phyloP scores from a whole-genome alignment of 92 coral and sea anemone species.

The Actinostola sp. region DNA sequence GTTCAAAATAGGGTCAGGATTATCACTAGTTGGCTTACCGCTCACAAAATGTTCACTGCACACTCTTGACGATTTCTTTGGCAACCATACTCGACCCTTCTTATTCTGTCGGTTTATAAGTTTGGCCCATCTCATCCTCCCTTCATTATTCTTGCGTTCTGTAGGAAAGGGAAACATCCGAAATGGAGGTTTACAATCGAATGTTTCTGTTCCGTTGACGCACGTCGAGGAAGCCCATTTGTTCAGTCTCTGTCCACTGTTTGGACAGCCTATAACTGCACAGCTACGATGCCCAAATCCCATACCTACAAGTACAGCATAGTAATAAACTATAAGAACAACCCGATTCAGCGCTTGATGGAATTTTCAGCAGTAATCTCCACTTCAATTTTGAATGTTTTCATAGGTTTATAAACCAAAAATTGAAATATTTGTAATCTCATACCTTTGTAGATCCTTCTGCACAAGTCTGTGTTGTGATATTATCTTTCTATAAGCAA shows the following conservation, averaged over 20 bases:
- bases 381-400: no score
- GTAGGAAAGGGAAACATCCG: conserved; percentile 59
- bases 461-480: no score
- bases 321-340: no score
- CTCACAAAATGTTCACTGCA: conserved; percentile 62
- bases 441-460: no score
- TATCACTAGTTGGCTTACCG: conserved; percentile 48
- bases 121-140: conserved; percentile 15
- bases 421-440: no score
- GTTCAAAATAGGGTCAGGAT: conserved; percentile 63
- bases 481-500: no score
- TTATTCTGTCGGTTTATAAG: conserved; percentile 53
- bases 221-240: conserved; percentile 35
- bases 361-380: no score
- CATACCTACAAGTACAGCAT: no score
- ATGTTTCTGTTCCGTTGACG: conserved; percentile 33
- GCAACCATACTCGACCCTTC: conserved; percentile 60
- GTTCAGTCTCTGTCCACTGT: conserved; percentile 39
- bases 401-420: no score
- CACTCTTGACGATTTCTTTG: conserved; percentile 64
- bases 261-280: conserved; percentile 37
- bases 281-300: conserved; percentile 17
- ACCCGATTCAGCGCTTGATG: no score
- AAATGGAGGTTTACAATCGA: conserved; percentile 64
- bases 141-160: conserved; percentile 26